phyloP scores from a whole-genome alignment of 2,113 vertebrate species.

The Spermophilus dauricus region DNA sequence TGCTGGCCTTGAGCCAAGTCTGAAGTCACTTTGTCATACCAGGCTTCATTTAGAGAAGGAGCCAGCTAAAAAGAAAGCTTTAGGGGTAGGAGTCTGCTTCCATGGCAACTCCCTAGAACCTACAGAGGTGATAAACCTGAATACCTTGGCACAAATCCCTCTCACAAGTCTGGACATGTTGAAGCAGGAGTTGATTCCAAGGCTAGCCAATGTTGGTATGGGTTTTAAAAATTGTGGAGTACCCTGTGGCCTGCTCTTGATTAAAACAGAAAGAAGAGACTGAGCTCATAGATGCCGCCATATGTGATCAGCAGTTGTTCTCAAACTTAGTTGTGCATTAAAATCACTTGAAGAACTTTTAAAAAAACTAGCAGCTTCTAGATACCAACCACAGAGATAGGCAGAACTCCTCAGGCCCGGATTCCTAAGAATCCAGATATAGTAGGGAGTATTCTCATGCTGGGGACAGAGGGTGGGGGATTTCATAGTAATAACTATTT shows the following conservation, averaged over 20 bases:
- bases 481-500: background rate
- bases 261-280: constrained; percentile 19
- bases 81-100: too few species aligned
- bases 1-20: background rate
- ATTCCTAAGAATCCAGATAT: constrained; percentile 36
- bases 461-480: background rate
- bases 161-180: background rate
- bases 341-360: too few species aligned
- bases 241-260: background rate
- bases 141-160: background rate
- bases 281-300: background rate
- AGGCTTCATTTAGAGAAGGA: constrained; percentile 35
- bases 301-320: constrained; percentile 15
- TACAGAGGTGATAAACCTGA: background rate
- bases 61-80: background rate
- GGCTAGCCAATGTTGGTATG: background rate
- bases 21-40: constrained; percentile 18
- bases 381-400: too few species aligned
- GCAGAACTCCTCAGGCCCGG: background rate
- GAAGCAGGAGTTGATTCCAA: background rate
- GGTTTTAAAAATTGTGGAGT: background rate
- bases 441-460: background rate
- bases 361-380: too few species aligned
- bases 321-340: too few species aligned
- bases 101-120: background rate